These are phyloP conservation scores for Xiphorhynchus elegans DNA, from an alignment of 2,113 vertebrate species.

Conservation along the genomic window DNA sequence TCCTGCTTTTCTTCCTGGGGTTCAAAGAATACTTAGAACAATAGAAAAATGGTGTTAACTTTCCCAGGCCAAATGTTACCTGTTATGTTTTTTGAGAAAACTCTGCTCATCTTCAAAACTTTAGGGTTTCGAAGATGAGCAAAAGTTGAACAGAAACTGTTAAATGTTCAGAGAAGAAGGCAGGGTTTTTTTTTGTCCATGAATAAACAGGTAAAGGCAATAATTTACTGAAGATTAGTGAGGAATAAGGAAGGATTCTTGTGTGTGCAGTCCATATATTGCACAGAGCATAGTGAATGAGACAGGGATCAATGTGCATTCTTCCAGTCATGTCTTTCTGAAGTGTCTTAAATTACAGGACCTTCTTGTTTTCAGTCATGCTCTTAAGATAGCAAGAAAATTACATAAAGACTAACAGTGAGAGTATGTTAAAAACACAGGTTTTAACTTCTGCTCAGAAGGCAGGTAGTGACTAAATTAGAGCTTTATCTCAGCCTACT, in stretches of 20 bases:
- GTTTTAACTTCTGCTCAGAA: background rate
- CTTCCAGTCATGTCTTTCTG: background rate
- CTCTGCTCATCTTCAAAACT: no score
- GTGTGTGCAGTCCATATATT: background rate
- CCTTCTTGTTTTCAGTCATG: background rate
- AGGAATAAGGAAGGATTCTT: background rate
- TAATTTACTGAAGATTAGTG: background rate
- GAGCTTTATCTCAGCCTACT: background rate
- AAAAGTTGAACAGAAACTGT: background rate
- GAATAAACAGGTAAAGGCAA: background rate
- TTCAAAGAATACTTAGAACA: background rate
- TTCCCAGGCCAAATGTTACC: background rate
- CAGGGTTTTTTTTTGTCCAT: background rate
- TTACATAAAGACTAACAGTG: background rate
- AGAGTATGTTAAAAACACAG: background rate
- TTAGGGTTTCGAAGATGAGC: background rate
- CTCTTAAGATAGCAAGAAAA: background rate
- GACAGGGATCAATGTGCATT: background rate
- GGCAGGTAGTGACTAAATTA: constrained; percentile 7
- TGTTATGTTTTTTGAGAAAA: background rate
- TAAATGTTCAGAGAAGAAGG: background rate
- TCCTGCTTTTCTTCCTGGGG: background rate
- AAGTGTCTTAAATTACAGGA: background rate
- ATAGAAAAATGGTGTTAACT: background rate
- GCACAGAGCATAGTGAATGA: background rate